These are phyloP conservation scores for Nerophis lumbriciformis DNA, from an alignment of 2,113 vertebrate genomes.

Conservation along the genomic window DNA sequence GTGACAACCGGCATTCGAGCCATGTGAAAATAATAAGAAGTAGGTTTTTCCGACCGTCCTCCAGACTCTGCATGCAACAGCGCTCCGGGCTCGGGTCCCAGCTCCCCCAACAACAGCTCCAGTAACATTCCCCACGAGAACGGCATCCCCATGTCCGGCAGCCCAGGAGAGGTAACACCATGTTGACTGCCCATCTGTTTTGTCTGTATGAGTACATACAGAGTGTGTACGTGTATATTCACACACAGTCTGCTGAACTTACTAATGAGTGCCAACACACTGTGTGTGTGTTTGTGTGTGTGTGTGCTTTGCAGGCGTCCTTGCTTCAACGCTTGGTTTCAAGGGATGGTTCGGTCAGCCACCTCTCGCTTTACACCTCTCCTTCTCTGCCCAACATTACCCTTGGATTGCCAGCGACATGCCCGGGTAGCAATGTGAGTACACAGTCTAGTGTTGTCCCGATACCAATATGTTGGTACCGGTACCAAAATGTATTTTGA, in stretches of 20 bases:
- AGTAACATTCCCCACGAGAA: constrained; percentile 91
- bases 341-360: constrained; percentile 82
- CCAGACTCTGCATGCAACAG: constrained; percentile 93
- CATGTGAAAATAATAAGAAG: neutral
- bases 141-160: constrained; percentile 78
- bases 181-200: neutral
- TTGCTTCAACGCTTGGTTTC: constrained; percentile 84
- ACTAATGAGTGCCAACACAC: neutral
- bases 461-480: neutral
- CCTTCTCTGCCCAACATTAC: constrained; percentile 98
- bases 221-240: constrained; percentile 1
- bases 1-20: neutral
- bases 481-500: no score
- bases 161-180: constrained; percentile 82
- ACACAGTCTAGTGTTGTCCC: neutral
- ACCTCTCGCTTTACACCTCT: constrained; percentile 92
- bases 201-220: neutral
- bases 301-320: constrained; percentile 68
- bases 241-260: neutral
- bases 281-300: constrained; percentile 5
- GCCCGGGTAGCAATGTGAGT: constrained; percentile 84
- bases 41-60: constrained; percentile 8
- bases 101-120: constrained; percentile 97
- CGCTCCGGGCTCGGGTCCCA: constrained; percentile 94
- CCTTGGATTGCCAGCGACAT: constrained; percentile 88